Evolutionary conservation across 2,888 invertebrate species (phyloP), one percentile per base, ranked within the genome.

Genomic region (Aricia artaxerxes): DNA sequence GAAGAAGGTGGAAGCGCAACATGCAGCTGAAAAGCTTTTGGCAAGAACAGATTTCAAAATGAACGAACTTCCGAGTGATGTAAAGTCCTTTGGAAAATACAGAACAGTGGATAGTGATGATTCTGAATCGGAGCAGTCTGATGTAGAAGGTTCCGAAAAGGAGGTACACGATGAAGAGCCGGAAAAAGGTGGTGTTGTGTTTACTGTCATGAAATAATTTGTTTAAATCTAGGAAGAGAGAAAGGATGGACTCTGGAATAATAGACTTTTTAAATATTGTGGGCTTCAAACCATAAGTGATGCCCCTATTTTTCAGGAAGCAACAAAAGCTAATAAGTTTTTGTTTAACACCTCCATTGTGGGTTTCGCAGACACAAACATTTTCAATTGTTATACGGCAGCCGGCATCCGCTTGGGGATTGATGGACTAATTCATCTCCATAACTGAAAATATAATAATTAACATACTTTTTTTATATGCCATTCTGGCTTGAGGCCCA

Each of bases 151-250:
- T 4, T 95, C 95, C 86, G 95, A 95, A 82, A 89, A 94, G 73
- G 95, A 95, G 85, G 92, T 95, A 1, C 90, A 94, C 83, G 95
- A 96, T 86, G 95, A 95, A 16, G 95, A 95, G 79, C 92, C 94
- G 13, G 95, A 95, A 73, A 93, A 90, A 86, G 92, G 92, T 3
- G 95, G 95, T 9, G 95, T 95, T 1, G 88, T 94, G 73, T 95
- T 94, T 82, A 95, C 94, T 73, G 89, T 95, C 40, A 89, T 92
- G 89, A 92, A 92, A 83, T 94, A 85, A 88, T 24, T n/a, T 61
- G n/a, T 57, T 57, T 57, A 57, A 16, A 16, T 16, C 4, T 57
- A 24, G 4, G 9, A 31, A 24, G 7, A 64, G 2, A 31, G 24
- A 24, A 35, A 35, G 13, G 35, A 69, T 11, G 1, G 4, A 7